Conservation (phyloP, 2,113 vertebrate species). For the Nothocercus nigrocapillus region DNA sequence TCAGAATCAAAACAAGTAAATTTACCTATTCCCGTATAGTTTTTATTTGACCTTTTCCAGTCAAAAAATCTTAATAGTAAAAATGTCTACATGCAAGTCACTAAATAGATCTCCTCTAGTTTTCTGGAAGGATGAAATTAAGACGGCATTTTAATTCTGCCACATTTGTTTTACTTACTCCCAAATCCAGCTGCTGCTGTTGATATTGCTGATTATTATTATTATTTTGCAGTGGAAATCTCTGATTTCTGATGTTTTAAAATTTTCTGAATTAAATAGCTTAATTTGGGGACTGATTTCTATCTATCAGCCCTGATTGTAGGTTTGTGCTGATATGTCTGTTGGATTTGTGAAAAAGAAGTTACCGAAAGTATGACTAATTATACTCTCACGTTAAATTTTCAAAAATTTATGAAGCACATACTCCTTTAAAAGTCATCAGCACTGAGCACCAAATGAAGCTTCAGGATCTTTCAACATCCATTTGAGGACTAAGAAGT, state of each 20-base stretch:
- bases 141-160: neutral
- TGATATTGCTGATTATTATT: neutral
- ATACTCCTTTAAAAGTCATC: neutral
- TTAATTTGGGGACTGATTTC: neutral
- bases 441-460: neutral
- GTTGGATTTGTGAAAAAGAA: neutral
- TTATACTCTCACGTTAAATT: neutral
- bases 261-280: neutral
- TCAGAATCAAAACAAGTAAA: neutral
- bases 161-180: neutral
- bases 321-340: neutral
- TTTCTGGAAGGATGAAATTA: neutral
- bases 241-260: neutral
- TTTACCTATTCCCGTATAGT: neutral
- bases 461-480: neutral
- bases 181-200: neutral
- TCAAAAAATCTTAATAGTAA: neutral
- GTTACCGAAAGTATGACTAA: neutral
- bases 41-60: neutral
- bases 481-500: neutral
- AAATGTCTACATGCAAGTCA: neutral
- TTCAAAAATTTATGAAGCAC: neutral
- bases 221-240: neutral
- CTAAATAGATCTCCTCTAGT: neutral
- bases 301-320: neutral